These are phyloP conservation scores for Paratrypauchen microcephalus DNA, from an alignment of 2,797 vertebrate species.

Conservation along the genomic window DNA sequence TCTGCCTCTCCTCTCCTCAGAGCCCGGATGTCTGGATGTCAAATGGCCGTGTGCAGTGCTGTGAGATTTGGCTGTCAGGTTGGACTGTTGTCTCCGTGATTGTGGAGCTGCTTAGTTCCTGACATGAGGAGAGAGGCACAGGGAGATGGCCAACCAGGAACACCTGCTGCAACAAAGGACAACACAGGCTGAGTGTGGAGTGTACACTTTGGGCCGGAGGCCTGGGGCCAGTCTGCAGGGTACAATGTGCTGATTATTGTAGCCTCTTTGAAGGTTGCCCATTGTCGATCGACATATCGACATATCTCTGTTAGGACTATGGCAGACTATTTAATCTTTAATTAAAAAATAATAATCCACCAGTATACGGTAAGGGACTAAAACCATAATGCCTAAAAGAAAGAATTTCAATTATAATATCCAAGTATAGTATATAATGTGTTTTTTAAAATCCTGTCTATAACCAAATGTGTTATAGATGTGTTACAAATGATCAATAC, in stretches of 20 bases:
- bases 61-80: constrained; percentile 49
- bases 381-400: no score
- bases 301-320: no score
- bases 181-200: background rate
- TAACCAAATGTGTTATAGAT: no score
- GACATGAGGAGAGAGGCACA: constrained; percentile 52
- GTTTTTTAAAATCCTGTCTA: no score
- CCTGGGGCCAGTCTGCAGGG: background rate
- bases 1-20: constrained; percentile 21
- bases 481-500: no score
- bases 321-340: no score
- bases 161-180: constrained; percentile 25
- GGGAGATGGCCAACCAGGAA: constrained; percentile 28
- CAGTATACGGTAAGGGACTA: no score
- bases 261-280: background rate
- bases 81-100: constrained; percentile 32
- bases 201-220: background rate
- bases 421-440: no score
- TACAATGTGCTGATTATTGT: background rate
- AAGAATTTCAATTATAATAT: no score
- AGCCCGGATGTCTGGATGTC: constrained; percentile 31
- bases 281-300: no score
- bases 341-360: no score
- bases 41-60: constrained; percentile 48
- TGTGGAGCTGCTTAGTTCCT: constrained; percentile 45